phyloP scores from a whole-genome alignment of 2,113 vertebrate species.

The Falcunculus frontatus region DNA sequence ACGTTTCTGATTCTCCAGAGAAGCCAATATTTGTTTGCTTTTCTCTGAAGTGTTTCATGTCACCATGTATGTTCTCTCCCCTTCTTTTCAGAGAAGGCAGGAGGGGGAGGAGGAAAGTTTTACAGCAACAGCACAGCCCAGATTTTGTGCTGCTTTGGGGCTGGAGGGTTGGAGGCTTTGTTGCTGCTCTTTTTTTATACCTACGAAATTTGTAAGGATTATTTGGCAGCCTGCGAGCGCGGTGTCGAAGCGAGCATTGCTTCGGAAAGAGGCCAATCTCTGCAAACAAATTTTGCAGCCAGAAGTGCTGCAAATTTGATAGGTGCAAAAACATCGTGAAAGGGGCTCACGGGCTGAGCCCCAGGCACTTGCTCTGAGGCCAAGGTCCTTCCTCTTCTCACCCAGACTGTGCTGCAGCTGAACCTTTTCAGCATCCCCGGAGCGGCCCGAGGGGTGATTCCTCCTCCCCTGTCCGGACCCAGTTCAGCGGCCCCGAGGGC shows the following conservation, averaged over 20 bases:
- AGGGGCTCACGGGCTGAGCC: neutral
- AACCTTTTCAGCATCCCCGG: neutral
- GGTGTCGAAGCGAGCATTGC: neutral
- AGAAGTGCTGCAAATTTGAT: neutral
- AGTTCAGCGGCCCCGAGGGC: neutral
- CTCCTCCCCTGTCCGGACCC: fast-evolving
- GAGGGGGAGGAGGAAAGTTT: neutral
- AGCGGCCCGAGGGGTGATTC: neutral
- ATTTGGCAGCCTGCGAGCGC: neutral
- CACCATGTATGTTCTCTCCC: neutral
- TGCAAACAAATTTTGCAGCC: neutral
- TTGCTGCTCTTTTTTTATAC: neutral
- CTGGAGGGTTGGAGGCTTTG: neutral
- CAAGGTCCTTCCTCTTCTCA: neutral
- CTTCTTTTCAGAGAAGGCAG: neutral
- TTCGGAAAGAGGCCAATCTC: neutral
- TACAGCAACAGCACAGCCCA: neutral
- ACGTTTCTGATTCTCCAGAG: conserved; percentile 57
- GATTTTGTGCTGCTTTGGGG: neutral
- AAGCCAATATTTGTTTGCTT: conserved; percentile 63
- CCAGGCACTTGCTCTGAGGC: neutral
- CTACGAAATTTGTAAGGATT: neutral
- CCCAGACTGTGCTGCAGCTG: neutral
- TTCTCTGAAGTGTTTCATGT: conserved; percentile 57
- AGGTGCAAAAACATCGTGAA: neutral